phyloP scores from a whole-genome alignment of 2,113 vertebrate genomes.

The Lepus americanus region DNA sequence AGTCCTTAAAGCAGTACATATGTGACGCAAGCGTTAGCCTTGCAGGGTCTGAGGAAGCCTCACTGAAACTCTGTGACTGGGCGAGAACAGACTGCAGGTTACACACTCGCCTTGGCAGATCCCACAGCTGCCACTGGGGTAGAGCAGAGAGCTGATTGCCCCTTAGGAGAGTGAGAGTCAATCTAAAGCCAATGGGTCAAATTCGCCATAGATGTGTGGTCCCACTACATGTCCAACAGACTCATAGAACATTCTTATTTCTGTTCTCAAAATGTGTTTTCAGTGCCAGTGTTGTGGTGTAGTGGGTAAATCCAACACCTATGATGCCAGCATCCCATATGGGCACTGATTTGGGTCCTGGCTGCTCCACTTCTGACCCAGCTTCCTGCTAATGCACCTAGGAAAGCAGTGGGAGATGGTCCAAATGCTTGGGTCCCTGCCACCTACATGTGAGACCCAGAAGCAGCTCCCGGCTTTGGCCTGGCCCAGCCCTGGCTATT shows the following conservation, averaged over 20 bases:
- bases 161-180: not conserved
- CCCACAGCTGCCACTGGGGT: fast-evolving
- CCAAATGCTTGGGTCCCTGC: no score
- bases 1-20: not conserved
- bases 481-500: no score
- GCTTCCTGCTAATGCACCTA: no score
- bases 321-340: no score
- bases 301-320: no score
- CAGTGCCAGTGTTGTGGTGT: not conserved
- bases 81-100: not conserved
- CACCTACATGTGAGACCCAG: no score
- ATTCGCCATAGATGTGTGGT: not conserved
- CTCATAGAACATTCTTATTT: not conserved
- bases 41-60: not conserved
- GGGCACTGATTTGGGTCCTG: no score
- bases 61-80: not conserved
- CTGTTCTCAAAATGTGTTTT: not conserved
- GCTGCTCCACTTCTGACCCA: no score
- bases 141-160: fast-evolving
- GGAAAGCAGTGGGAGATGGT: no score
- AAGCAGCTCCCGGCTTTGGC: no score
- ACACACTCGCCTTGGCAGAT: not conserved
- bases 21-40: not conserved
- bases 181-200: not conserved
- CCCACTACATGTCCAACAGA: no score